Base-by-base conservation (phyloP, 1,140 invertebrate genomes). In the Patella vulgata region DNA sequence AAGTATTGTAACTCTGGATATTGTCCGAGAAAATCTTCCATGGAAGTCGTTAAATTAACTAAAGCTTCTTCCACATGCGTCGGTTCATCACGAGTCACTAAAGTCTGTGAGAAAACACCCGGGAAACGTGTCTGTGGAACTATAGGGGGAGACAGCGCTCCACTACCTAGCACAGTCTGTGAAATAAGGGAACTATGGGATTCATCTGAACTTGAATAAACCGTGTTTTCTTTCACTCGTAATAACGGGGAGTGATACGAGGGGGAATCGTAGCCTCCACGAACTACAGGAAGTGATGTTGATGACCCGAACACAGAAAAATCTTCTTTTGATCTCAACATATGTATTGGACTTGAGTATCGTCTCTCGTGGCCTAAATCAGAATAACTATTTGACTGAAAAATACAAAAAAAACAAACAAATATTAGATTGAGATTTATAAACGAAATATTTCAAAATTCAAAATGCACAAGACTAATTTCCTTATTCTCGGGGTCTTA, bases 21-120 rank as follows among this genome's bases (percentile, higher is more conserved):
- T 56, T 86, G 85, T 46, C 85, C 86, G 57, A 84, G 85, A 56
- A 86, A 85, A 68, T 87, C 86, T 66, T 87, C 85, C 27, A 87
- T 61, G 17, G 74, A 61, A 8, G 80, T 77, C 55, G 63, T 73
- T 39, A 85, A 56, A 48, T 59, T 75, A 55, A 75, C 70, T 51
- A 82, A 59, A 11, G 73, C 79, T 50, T 82, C 80, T 46, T 84
- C 81, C 44, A 84, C 62, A 31, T 59, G 73, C n/a, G 57, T 33
- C 14, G 66, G 58, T 31, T 72, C 75, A 33, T 77, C 74, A 28
- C 66, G 55, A 5, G 58, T 19, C 19, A 47, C 65, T 8, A 68
- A 67, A 23, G 42, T 53, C 47, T 73, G 71, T 33, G 61, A 62
- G 30, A 71, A 43, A 6, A 65, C 71, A 17, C 69, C 68, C 0